Percentiles rank a stretch among this genome's conserved stretches.
phyloP scores from a whole-genome alignment of 2,797 vertebrate species.

The Crocidura indochinensis region DNA sequence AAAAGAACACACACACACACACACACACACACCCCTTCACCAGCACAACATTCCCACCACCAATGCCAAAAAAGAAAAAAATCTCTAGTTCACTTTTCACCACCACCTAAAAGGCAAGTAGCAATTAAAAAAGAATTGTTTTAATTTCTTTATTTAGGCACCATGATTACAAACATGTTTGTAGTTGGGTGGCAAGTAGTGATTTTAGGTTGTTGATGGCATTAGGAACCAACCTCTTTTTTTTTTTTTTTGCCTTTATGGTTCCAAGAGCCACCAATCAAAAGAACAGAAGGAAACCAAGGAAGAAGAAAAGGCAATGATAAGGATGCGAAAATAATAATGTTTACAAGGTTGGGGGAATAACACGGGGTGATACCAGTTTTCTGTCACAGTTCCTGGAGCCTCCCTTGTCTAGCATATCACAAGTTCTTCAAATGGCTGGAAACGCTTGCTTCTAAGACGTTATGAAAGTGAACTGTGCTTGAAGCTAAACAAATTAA shows the following conservation, averaged over 20 bases:
- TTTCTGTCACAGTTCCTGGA: not conserved
- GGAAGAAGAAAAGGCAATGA: not conserved
- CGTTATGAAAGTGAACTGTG: constrained; percentile 31
- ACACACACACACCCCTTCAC: too few species aligned
- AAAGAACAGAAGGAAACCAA: constrained; percentile 3
- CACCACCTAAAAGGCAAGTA: too few species aligned
- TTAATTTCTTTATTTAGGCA: too few species aligned
- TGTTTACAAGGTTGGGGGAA: not conserved
- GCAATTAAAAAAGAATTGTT: too few species aligned
- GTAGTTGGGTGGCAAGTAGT: too few species aligned
- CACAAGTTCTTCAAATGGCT: not conserved
- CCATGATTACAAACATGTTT: too few species aligned
- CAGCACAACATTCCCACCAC: too few species aligned
- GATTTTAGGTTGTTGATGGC: constrained; percentile 25
- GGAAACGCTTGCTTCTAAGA: constrained; percentile 41
- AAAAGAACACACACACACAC: too few species aligned
- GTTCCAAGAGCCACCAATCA: constrained; percentile 18
- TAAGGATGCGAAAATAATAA: not conserved
- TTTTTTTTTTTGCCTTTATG: not conserved
- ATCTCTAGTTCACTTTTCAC: too few species aligned
- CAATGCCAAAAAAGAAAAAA: too few species aligned
- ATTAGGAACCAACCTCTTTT: not conserved
- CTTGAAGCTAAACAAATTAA: constrained; percentile 58
- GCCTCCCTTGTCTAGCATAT: not conserved
- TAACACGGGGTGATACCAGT: not conserved